Evolutionary conservation across 2,797 vertebrate species (phyloP), one percentile per base, ranked within the genome.

Genomic region (Bovichtus variegatus): DNA sequence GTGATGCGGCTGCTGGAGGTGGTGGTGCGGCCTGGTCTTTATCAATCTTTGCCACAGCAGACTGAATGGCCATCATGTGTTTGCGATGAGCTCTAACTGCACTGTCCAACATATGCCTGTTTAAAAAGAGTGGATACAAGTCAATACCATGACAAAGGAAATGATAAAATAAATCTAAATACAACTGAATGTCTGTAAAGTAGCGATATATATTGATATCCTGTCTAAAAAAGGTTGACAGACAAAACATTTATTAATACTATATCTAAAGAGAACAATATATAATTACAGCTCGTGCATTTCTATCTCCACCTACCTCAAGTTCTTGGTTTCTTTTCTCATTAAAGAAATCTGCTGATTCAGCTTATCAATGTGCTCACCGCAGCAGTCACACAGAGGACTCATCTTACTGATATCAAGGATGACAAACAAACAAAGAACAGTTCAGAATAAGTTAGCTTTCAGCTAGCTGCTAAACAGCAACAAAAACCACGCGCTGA

Each of bases 291-390:
- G 23, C 9, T 27, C 74, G 6, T 21, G 6, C 25, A 15, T 12
- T 40, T 11, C 11, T 6, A 9, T 5, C 36, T 19, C 5, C 10
- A 27, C 83, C 4, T 91, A 96, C 95, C 95, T 95, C 59, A 96
- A 81, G 70, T 96, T 96, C 87, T 92, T 95, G 6, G 96, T 90
- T 85, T 96, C 95, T 71, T 88, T 95, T 54, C 95, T 90, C 95
- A 96, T 95, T 12, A 95, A 91, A 71, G 93, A 93, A 55, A 95
- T 90, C 66, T 96, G 95, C 80, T 92, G 91, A 34, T 82, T 89
- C 9, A 95, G 80, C 67, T 82, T 89, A 2, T 74, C 34, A 2
- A 91, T 10, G 27, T 81, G 67, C 2, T 93, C 89, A 0, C 61
- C 40, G 50, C 89, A 84, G 71, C 88, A 82, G 21, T 64, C 76